Evolutionary conservation across 64 coral and sea anemone species (phyloP).

Genomic region (Cladopsammia gracilis): DNA sequence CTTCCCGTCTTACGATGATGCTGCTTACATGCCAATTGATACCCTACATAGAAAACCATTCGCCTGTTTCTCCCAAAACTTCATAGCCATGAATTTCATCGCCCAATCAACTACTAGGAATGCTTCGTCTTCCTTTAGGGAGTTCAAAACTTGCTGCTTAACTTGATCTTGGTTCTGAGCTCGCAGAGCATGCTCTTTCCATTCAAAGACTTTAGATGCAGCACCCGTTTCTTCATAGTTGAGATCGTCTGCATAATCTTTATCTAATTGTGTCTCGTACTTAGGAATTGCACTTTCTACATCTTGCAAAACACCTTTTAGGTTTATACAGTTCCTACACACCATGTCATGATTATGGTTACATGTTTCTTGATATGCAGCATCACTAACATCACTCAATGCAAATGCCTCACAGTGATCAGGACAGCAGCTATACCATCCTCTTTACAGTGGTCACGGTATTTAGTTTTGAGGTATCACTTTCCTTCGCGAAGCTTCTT

Average conservation of each 20-base stretch:
- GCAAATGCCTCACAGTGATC: conserved; percentile 46
- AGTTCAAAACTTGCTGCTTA: conserved; percentile 15
- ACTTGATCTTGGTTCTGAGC: conserved; percentile 50
- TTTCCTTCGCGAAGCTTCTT: conserved; percentile 28
- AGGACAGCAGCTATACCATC: conserved; percentile 12
- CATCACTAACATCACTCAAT: conserved; percentile 15
- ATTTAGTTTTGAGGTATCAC: conserved; percentile 14
- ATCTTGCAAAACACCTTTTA: no score
- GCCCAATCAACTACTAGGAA: conserved; percentile 56
- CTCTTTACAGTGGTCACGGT: conserved; percentile 35
- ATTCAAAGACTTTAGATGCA: conserved; percentile 22
- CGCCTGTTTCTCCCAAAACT: conserved; percentile 14
- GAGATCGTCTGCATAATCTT: conserved; percentile 8
- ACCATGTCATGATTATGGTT: no score
- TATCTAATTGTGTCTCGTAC: no score
- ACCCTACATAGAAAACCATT: conserved; percentile 24
- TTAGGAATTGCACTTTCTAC: no score
- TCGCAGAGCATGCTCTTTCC: conserved; percentile 22
- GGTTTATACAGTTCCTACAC: no score
- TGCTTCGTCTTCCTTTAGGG: background rate
- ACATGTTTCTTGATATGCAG: no score
- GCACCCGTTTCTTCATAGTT: conserved; percentile 17
- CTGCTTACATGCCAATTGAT: conserved; percentile 58
- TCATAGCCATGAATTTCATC: no score
- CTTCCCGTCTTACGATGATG: background rate